Evolutionary conservation across 2,797 vertebrate genomes (phyloP).

Genomic region (Anniella stebbinsi): DNA sequence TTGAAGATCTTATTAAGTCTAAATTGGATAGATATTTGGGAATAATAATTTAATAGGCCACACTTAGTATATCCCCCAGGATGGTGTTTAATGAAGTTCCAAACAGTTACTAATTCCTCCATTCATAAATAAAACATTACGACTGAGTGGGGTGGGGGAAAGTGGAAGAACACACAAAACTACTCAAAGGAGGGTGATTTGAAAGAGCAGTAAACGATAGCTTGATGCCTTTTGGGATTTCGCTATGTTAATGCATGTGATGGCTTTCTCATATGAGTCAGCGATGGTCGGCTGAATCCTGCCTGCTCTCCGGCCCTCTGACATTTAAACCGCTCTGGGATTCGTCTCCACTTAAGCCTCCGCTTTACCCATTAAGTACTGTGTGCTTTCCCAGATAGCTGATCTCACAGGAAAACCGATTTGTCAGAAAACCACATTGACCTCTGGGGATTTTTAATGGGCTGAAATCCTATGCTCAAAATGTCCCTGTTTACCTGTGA

Average conservation of each 20-base stretch:
- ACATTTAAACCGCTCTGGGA: conserved; percentile 1
- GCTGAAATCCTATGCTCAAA: conserved; percentile 35
- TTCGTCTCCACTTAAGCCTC: not conserved
- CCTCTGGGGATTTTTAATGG: conserved; percentile 43
- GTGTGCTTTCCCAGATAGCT: conserved; percentile 24
- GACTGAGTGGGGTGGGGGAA: not conserved
- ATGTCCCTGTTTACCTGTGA: not conserved
- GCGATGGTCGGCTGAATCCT: fast-evolving
- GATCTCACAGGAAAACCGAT: conserved; percentile 54
- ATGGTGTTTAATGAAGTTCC: conserved; percentile 79
- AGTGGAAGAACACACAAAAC: conserved; percentile 62
- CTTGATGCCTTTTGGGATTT: conserved; percentile 13
- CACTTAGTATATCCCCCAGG: conserved; percentile 69
- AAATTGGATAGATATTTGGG: conserved; percentile 80
- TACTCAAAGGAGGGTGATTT: conserved; percentile 62
- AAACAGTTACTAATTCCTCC: conserved; percentile 75
- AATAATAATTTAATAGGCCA: conserved; percentile 75
- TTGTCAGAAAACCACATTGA: conserved; percentile 51
- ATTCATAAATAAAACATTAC: conserved; percentile 80
- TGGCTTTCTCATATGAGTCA: not conserved
- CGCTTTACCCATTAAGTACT: conserved; percentile 38
- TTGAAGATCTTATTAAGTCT: conserved; percentile 80
- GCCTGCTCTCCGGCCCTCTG: not conserved
- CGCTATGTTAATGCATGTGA: not conserved
- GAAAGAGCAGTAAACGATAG: conserved; percentile 46